These are phyloP conservation scores for Syngnathus scovelli DNA, from an alignment of 2,113 vertebrate species.

Conservation along the genomic window DNA sequence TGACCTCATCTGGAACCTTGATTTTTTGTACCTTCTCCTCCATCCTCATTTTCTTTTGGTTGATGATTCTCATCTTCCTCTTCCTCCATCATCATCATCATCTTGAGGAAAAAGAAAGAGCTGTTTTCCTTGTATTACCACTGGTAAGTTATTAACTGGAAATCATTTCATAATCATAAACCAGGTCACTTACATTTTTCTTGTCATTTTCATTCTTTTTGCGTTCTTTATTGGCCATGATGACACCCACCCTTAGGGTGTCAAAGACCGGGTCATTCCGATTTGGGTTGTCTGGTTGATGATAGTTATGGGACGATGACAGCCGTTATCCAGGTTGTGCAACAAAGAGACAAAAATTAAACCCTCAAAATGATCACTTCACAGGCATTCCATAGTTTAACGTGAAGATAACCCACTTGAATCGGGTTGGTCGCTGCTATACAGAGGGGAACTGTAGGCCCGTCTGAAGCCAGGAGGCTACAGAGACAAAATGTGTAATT, in stretches of 20 bases:
- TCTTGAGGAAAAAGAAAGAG: slow-evolving; percentile 31
- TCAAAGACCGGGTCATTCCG: slow-evolving; percentile 90
- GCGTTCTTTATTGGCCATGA: slow-evolving; percentile 97
- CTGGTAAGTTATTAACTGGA: background rate
- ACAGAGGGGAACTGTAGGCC: slow-evolving; percentile 93
- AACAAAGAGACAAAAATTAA: background rate
- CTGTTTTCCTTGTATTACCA: background rate
- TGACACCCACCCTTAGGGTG: slow-evolving; percentile 86
- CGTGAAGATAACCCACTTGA: slow-evolving; percentile 43
- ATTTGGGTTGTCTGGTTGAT: slow-evolving; percentile 68
- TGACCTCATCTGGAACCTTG: background rate
- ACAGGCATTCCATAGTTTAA: background rate
- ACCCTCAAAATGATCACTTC: background rate
- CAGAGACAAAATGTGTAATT: background rate
- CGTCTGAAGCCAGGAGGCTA: slow-evolving; percentile 90
- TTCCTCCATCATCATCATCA: slow-evolving; percentile 90
- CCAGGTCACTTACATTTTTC: slow-evolving; percentile 79
- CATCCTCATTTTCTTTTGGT: slow-evolving; percentile 78
- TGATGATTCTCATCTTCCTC: slow-evolving; percentile 81
- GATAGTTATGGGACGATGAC: background rate
- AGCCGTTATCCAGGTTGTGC: background rate
- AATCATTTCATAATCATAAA: background rate
- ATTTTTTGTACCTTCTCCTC: slow-evolving; percentile 71
- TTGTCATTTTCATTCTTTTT: slow-evolving; percentile 94
- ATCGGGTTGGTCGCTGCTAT: slow-evolving; percentile 68